Evolutionary conservation across 2,113 vertebrate species (phyloP).

Genomic region (Melospiza georgiana): DNA sequence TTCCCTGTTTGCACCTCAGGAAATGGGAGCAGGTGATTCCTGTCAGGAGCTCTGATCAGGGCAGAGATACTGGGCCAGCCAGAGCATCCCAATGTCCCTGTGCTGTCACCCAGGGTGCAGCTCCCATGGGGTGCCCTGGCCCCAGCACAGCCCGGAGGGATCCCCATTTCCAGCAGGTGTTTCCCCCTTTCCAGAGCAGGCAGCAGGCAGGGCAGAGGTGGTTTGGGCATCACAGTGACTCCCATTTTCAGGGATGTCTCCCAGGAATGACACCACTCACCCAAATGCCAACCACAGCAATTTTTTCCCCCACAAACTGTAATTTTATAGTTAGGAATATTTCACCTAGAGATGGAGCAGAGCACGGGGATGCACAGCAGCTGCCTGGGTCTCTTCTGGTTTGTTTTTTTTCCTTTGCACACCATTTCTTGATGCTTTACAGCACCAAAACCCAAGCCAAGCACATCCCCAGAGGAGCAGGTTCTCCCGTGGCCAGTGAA

Average conservation of each 20-base stretch:
- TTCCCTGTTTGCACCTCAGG: background rate
- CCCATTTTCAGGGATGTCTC: background rate
- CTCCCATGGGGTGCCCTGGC: background rate
- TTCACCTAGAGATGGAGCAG: accelerated
- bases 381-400: background rate
- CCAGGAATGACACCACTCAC: background rate
- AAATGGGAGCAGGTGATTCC: background rate
- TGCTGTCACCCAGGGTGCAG: background rate
- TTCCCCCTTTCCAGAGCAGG: background rate
- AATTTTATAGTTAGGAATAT: background rate
- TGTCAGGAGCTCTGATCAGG: background rate
- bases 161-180: background rate
- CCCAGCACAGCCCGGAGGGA: background rate
- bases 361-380: background rate
- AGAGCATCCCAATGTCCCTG: background rate
- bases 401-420: background rate
- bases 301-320: background rate
- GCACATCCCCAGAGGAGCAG: background rate
- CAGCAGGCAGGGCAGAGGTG: background rate
- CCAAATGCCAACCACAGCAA: background rate
- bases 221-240: background rate
- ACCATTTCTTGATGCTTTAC: background rate
- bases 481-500: background rate
- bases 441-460: background rate
- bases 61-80: background rate